A percentile compares a stretch with the other conserved stretches of the same genome.
Evolutionary conservation across 1,140 invertebrate species (phyloP).

Genomic region (Scaptomyza pallida): DNA sequence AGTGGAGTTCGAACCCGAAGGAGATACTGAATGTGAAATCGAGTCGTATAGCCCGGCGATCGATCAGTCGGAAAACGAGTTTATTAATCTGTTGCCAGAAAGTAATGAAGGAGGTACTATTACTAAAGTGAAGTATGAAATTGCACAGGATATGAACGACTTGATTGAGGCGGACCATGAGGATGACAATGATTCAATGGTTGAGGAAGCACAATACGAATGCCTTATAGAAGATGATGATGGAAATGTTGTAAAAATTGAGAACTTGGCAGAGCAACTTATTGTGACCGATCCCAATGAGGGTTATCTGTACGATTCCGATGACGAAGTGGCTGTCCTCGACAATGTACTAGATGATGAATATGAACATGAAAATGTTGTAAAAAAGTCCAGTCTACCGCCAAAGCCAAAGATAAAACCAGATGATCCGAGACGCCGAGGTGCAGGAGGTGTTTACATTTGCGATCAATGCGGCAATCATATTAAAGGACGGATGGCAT

Average conservation of each 20-base stretch:
- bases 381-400: slow-evolving; percentile 63
- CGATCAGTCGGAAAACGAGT: slow-evolving; percentile 28
- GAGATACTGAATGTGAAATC: slow-evolving; percentile 29
- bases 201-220: slow-evolving; percentile 67
- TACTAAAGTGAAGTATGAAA: slow-evolving; percentile 59
- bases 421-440: slow-evolving; percentile 59
- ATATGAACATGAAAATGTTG: slow-evolving; percentile 66
- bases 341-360: slow-evolving; percentile 70
- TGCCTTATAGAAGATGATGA: slow-evolving; percentile 57
- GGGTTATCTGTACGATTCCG: slow-evolving; percentile 62
- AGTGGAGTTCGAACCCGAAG: slow-evolving; percentile 7
- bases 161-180: slow-evolving; percentile 43
- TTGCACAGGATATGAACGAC: slow-evolving; percentile 42
- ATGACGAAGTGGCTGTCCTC: slow-evolving; percentile 67
- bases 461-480: slow-evolving; percentile 75
- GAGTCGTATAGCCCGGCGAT: slow-evolving; percentile 10
- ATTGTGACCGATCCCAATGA: slow-evolving; percentile 59
- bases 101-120: slow-evolving; percentile 16
- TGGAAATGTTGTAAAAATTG: slow-evolving; percentile 54
- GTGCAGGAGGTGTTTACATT: slow-evolving; percentile 65
- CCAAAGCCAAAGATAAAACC: slow-evolving; percentile 60
- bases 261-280: slow-evolving; percentile 41
- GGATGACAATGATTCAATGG: slow-evolving; percentile 48
- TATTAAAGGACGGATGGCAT: slow-evolving; percentile 70
- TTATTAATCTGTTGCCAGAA: slow-evolving; percentile 36